phyloP scores from a whole-genome alignment of 2,797 vertebrate genomes.

The Chiroxiphia lanceolata region DNA sequence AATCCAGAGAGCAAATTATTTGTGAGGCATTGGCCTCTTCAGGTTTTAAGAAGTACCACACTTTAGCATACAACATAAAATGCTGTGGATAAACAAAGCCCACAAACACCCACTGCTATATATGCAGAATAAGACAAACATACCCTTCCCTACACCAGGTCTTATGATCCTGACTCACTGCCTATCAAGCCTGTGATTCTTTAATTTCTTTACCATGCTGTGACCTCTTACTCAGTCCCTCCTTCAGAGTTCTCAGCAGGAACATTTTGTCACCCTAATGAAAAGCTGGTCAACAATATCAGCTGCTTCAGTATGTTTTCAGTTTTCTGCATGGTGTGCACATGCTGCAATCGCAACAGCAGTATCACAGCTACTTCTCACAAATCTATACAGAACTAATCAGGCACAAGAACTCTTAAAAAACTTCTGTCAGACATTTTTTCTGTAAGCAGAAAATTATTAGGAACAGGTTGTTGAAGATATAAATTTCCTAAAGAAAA shows the following conservation, averaged over 20 bases:
- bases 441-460: not conserved
- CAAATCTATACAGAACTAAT: not conserved
- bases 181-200: not conserved
- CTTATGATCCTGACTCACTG: conserved; percentile 19
- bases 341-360: not conserved
- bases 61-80: not conserved
- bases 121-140: not conserved
- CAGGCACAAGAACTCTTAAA: not conserved
- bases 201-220: not conserved
- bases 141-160: not conserved
- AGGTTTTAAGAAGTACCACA: not conserved
- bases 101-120: not conserved
- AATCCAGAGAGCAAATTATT: not conserved
- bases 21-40: not conserved
- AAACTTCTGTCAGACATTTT: not conserved
- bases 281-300: not conserved
- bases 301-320: not conserved
- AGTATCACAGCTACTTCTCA: not conserved
- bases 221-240: not conserved
- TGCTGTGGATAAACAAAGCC: not conserved
- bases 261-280: not conserved
- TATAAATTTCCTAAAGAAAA: not conserved
- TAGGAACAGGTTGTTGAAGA: not conserved
- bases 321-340: not conserved
- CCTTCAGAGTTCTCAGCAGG: not conserved